These are phyloP conservation scores for Microcebus jonahi DNA, from an alignment of 2,113 vertebrate genomes.

Conservation along the genomic window DNA sequence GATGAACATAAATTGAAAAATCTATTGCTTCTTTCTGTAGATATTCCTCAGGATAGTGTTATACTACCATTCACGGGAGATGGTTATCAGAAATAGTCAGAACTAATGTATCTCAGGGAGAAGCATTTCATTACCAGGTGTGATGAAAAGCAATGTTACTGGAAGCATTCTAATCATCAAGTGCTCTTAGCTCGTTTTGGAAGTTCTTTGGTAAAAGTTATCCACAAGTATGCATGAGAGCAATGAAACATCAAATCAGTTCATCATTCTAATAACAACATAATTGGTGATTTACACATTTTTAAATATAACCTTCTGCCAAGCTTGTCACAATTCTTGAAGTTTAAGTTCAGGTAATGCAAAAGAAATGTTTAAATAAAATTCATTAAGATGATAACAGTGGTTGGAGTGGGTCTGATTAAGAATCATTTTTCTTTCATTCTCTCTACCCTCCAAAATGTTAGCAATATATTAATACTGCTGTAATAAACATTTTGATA, in stretches of 20 bases:
- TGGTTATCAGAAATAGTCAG: neutral
- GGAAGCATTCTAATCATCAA: neutral
- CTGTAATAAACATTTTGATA: neutral
- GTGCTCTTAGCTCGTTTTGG: neutral
- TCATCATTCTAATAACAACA: neutral
- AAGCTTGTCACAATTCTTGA: neutral
- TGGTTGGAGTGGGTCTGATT: neutral
- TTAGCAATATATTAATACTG: neutral
- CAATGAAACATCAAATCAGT: neutral
- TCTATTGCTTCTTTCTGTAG: neutral
- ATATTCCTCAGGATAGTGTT: neutral
- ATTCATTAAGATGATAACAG: neutral
- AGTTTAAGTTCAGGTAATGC: neutral
- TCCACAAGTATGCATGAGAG: neutral
- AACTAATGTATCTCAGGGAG: neutral
- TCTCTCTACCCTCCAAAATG: neutral
- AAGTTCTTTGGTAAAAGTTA: neutral
- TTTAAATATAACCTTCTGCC: neutral
- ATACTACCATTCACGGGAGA: neutral
- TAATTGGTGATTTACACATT: neutral
- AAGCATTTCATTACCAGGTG: neutral
- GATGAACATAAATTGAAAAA: constrained; percentile 28
- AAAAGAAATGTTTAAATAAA: constrained; percentile 37
- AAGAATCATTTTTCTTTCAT: neutral
- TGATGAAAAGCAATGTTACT: constrained; percentile 6